Evolutionary conservation across 2,113 vertebrate species (phyloP).

Genomic region (Gobius niger): DNA sequence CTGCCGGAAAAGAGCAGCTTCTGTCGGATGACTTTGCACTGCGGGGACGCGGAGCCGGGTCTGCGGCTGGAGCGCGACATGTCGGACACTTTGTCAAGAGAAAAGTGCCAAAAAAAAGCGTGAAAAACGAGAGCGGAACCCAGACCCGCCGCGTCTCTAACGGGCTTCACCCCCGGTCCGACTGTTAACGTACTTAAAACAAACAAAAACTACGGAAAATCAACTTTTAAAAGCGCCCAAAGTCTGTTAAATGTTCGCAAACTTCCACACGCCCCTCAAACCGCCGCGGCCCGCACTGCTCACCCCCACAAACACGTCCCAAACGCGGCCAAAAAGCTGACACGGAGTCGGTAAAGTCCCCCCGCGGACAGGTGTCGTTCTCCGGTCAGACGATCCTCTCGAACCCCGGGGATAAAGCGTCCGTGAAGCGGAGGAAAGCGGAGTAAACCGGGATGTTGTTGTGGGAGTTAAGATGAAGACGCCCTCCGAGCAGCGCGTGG

Average conservation of each 20-base stretch:
- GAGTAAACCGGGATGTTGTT: conserved; percentile 7
- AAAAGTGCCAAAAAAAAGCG: background rate
- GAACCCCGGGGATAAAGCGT: too few species aligned
- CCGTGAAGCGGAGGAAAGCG: background rate
- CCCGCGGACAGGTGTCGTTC: background rate
- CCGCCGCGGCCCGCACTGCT: conserved; percentile 14
- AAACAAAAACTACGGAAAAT: background rate
- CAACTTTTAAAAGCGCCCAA: background rate
- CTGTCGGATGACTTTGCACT: conserved; percentile 77
- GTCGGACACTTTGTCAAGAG: background rate
- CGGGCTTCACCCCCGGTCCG: background rate
- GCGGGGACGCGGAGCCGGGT: conserved; percentile 64
- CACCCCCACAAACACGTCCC: background rate
- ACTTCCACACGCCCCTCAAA: conserved; percentile 50
- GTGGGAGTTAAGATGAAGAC: background rate
- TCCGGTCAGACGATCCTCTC: conserved; percentile 1
- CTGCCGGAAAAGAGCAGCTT: conserved; percentile 83
- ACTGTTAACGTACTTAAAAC: conserved; percentile 17
- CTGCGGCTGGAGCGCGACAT: conserved; percentile 74
- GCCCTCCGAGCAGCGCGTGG: conserved; percentile 69
- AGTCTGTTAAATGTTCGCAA: conserved; percentile 3
- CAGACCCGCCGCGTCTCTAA: background rate
- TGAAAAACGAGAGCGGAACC: conserved; percentile 23
- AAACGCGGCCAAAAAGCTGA: background rate
- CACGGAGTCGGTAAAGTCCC: background rate